Evolutionary conservation across 2,113 vertebrate genomes (phyloP).

Genomic region (Piliocolobus tephrosceles): DNA sequence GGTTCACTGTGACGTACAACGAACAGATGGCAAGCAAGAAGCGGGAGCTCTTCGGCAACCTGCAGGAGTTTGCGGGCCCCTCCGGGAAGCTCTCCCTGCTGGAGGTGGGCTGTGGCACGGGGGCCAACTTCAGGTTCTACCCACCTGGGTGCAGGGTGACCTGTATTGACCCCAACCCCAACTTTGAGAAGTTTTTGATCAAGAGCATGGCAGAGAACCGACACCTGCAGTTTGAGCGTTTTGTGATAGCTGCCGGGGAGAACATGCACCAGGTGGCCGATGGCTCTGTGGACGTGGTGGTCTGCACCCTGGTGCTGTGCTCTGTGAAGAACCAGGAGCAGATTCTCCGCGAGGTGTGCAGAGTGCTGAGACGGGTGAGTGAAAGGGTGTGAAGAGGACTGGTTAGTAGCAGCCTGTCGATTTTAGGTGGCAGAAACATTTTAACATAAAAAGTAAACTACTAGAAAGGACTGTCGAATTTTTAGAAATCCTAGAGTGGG

Average conservation of each 20-base stretch:
- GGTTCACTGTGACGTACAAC: conserved; percentile 51
- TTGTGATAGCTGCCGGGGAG: conserved; percentile 85
- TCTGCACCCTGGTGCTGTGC: conserved; percentile 92
- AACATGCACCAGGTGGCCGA: conserved; percentile 84
- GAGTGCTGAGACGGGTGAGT: conserved; percentile 87
- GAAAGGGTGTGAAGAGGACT: fast-evolving
- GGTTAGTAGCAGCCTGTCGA: fast-evolving
- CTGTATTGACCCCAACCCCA: conserved; percentile 88
- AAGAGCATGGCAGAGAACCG: conserved; percentile 79
- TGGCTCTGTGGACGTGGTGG: conserved; percentile 86
- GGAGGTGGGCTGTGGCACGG: conserved; percentile 90
- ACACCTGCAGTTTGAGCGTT: conserved; percentile 86
- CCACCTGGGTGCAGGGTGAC: conserved; percentile 86
- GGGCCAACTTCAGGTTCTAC: conserved; percentile 91
- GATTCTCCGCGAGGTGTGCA: conserved; percentile 83
- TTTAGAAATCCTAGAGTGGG: not conserved
- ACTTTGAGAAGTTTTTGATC: conserved; percentile 84
- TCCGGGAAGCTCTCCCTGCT: conserved; percentile 85
- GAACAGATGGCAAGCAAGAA: conserved; percentile 84
- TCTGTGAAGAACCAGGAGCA: conserved; percentile 74
- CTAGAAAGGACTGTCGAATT: not conserved
- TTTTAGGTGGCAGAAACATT: not conserved
- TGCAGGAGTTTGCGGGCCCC: conserved; percentile 79
- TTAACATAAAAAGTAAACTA: not conserved
- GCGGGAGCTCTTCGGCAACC: conserved; percentile 86